Percentiles rank a stretch among this genome's conserved stretches.
Evolutionary conservation across 2,888 invertebrate species (phyloP).

Genomic region (Chrysolina oricalcia): DNA sequence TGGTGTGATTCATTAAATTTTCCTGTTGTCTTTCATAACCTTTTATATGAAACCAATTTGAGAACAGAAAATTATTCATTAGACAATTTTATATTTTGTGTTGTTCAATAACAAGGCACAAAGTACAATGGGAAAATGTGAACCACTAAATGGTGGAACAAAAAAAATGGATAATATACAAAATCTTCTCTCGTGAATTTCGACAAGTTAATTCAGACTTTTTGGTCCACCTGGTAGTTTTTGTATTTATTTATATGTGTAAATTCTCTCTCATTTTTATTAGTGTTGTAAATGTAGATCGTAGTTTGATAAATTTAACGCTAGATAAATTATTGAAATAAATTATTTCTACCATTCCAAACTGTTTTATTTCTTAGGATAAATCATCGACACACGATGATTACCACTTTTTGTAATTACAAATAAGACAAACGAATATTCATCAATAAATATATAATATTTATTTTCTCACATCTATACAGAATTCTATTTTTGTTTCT

Average conservation of each 20-base stretch:
- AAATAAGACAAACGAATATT: not conserved
- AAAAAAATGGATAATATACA: constrained; percentile 15
- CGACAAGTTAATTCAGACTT: constrained; percentile 24
- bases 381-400: too few species aligned
- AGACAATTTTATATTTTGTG: not conserved
- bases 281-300: constrained; percentile 60
- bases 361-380: not conserved
- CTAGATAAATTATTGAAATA: constrained; percentile 46
- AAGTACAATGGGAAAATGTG: not conserved
- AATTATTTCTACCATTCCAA: constrained; percentile 50
- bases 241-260: constrained; percentile 60
- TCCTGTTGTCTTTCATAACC: constrained; percentile 38
- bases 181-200: not conserved
- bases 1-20: constrained; percentile 33
- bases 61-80: not conserved
- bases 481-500: constrained; percentile 40
- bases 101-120: not conserved
- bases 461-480: constrained; percentile 19
- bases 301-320: constrained; percentile 58
- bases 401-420: too few species aligned
- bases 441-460: not conserved
- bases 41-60: not conserved
- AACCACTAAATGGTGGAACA: constrained; percentile 12
- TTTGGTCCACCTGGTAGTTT: constrained; percentile 51
- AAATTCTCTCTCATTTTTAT: constrained; percentile 57